Evolutionary conservation across 2,888 invertebrate genomes (phyloP).

Genomic region (Brenthis daphne): DNA sequence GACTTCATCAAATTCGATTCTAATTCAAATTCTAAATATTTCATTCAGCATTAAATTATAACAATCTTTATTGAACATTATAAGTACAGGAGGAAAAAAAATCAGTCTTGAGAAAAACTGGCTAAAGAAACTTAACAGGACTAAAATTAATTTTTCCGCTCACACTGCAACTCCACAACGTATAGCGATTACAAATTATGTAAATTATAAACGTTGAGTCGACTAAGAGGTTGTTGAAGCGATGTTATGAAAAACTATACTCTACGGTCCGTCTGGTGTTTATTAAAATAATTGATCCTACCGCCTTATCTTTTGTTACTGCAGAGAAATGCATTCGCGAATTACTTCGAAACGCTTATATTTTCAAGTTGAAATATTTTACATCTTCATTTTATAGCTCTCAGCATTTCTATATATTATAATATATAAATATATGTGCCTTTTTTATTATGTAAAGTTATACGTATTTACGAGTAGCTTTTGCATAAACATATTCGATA

Average conservation of each 20-base stretch:
- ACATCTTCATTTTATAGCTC: too few relatives aligned
- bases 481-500: too few relatives aligned
- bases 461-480: too few relatives aligned
- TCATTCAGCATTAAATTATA: too few relatives aligned
- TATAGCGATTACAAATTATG: conserved; percentile 75
- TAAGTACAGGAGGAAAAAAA: too few relatives aligned
- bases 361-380: background rate
- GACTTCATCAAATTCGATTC: too few relatives aligned
- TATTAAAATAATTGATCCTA: conserved; percentile 70
- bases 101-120: too few relatives aligned
- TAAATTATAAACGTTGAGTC: conserved; percentile 76
- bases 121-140: background rate
- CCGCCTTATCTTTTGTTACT: conserved; percentile 48
- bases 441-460: too few relatives aligned
- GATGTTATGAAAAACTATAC: conserved; percentile 62
- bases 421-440: too few relatives aligned
- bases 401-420: too few relatives aligned
- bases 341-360: conserved; percentile 14
- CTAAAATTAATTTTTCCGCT: conserved; percentile 44
- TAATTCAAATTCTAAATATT: too few relatives aligned
- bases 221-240: conserved; percentile 71
- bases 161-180: conserved; percentile 44
- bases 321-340: conserved; percentile 19
- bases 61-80: too few relatives aligned
- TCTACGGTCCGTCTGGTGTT: conserved; percentile 65